Evolutionary conservation across 2,113 vertebrate species (phyloP), one percentile per base, ranked within the genome.

Genomic region (Aythya baeri): DNA sequence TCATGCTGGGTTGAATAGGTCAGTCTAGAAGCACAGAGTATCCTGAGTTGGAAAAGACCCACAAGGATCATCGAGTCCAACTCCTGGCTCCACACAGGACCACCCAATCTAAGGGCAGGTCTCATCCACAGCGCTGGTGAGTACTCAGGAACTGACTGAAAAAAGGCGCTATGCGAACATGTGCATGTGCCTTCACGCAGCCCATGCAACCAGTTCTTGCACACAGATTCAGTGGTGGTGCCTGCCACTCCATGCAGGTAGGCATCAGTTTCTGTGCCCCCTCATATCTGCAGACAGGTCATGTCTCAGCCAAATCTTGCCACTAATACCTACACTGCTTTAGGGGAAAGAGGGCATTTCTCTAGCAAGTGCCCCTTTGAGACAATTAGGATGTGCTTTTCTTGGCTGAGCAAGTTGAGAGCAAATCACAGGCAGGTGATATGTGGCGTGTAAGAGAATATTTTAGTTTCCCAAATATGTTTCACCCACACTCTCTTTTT

Each of bases 361-460:
- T 92, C n/a, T 91, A 89, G 82, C 76, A 95, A 86, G 62, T 94
- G 74, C 62, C 67, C 18, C 66, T 88, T 54, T 85, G 83, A 83
- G 55, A 73, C 86, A 79, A 82, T 72, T 44, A 52, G n/a, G 29
- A 54, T 66, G 52, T 90, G 50, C 52, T 83, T 93, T 89, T 86
- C 43, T 65, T 75, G 13, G 17, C 32, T 93, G 49, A 38, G 68
- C 67, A 95, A 50, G 66, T 86, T 70, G 55, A 70, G 46, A 78
- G 68, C 77, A 94, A 94, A 87, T 85, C 58, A 77, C 85, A 57
- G 54, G 58, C 49, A 94, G 88, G 89, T 95, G 50, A 73, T 36
- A 41, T 43, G 52, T 63, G 71, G 23, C 55, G 88, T 55, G 61
- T 63, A 63, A 82, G 43, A 55, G 66, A 86, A 78, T 66, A 67